Percentiles rank a stretch among this genome's conserved stretches.
phyloP scores from a whole-genome alignment of 2,113 vertebrate species.

The Microtus montanus region DNA sequence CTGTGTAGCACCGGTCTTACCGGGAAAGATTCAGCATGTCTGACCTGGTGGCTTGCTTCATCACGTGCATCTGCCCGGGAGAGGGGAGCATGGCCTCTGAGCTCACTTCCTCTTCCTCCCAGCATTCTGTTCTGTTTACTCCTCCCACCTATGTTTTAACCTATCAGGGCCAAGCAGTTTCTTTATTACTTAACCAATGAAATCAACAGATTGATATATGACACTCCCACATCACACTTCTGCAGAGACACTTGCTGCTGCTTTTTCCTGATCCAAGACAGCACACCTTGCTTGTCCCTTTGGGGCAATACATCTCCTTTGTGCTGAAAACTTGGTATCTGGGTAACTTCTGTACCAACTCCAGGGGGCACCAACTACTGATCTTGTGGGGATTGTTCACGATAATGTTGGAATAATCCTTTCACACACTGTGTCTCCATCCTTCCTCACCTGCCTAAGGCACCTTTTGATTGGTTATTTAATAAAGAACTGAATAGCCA shows the following conservation, averaged over 20 bases:
- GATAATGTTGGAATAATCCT: constrained; percentile 86
- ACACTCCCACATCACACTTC: no score
- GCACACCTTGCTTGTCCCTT: background rate
- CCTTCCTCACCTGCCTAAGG: background rate
- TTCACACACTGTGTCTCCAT: background rate
- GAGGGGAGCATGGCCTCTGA: no score
- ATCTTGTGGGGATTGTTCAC: background rate
- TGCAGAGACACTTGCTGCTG: background rate
- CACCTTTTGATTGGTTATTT: background rate
- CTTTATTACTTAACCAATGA: no score
- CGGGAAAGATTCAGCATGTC: no score
- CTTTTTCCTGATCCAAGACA: background rate
- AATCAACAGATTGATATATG: no score
- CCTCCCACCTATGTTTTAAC: no score
- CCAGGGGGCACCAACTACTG: rapidly evolving
- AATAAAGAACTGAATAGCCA: background rate
- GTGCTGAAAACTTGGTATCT: background rate
- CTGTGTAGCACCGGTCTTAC: no score
- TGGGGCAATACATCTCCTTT: background rate
- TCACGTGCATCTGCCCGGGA: no score
- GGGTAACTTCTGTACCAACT: background rate
- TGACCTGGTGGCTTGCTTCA: no score
- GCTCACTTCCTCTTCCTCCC: no score
- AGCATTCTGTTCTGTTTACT: no score
- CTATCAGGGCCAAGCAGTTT: no score